phyloP scores from a whole-genome alignment of 1,140 invertebrate species.

The Cotesia glomerata region DNA sequence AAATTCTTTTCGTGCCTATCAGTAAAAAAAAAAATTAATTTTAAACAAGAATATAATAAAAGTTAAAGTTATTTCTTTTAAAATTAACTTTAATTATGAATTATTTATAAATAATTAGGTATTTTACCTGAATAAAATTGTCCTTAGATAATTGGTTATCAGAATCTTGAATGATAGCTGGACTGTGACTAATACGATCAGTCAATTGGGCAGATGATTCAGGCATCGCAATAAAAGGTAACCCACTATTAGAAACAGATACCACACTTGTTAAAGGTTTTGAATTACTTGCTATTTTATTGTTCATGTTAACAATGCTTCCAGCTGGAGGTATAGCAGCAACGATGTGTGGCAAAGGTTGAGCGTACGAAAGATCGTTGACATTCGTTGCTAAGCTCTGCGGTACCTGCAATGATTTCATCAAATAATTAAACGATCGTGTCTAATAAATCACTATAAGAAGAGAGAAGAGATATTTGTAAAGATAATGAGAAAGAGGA shows the following conservation, averaged over 20 bases:
- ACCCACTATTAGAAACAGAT: conserved; percentile 29
- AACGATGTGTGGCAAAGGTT: conserved; percentile 21
- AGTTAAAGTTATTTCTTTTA: too few relatives aligned
- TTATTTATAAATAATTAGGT: background rate
- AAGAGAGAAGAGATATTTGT: conserved; percentile 6
- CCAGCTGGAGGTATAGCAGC: conserved; percentile 34
- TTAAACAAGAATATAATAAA: too few relatives aligned
- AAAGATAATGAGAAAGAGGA: too few relatives aligned
- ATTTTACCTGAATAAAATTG: conserved; percentile 50
- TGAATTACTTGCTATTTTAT: conserved; percentile 32
- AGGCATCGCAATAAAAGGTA: conserved; percentile 59
- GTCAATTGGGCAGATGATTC: conserved; percentile 52
- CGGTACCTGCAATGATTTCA: conserved; percentile 5
- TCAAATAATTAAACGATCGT: too few relatives aligned
- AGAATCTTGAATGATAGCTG: conserved; percentile 49
- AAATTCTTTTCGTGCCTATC: too few relatives aligned
- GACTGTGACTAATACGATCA: conserved; percentile 54
- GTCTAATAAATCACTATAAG: too few relatives aligned
- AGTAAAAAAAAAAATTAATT: too few relatives aligned
- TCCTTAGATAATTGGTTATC: conserved; percentile 57
- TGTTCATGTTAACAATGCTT: conserved; percentile 27
- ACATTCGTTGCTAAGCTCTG: conserved; percentile 5
- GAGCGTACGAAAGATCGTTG: conserved; percentile 22
- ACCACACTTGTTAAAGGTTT: conserved; percentile 29
- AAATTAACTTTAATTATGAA: too few relatives aligned